Base-by-base conservation (phyloP, 2,113 vertebrate species). In the Sialia sialis region DNA sequence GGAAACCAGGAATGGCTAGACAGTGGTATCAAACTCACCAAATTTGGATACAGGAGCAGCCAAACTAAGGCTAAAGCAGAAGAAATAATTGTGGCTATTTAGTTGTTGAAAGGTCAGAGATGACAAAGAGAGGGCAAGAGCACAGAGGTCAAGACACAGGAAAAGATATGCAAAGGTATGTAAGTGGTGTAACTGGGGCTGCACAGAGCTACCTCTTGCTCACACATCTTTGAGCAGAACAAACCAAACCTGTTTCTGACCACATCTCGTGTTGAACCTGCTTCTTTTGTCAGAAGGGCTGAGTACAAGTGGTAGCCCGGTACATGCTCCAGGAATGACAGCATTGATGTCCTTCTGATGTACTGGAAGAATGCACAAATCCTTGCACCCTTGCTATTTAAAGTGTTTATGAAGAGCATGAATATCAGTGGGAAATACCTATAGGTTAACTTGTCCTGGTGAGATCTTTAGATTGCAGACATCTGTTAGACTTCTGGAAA, bases 261-360 rank as follows among this genome's bases (percentile, higher is more conserved):
- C 16, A 49, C 8, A 74, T 18, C 18, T 49, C 5, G 0, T 19
- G 4, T 11, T 55, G 16, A 92, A 76, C 20, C 36, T 73, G 32
- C 20, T 55, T 51, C 21, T 18, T 11, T 39, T 27, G 18, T 46
- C 41, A 86, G 46, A 17, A 84, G n/a, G 30, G 39, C 43, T 43
- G 15, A 21, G 7, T 32, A 6, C 0, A 1, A 60, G 9, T 30
- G 9, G 2, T 29, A 68, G 23, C 36, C 5, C 3, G 3, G 26
- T 39, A 17, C 7, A 9, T 1, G 2, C 17, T 72, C 39, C 17
- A 58, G 23, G 25, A 77, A 21, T 0, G 1, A 63, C 9, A 26
- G 2, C 19, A 39, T 2, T 4, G 0, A 4, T 51, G 11, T 54
- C 25, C 26, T 66, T 12, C 19, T 48, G 4, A 36, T 38, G 13